Conservation (phyloP, 2,113 vertebrate species). For the Mus pahari region DNA sequence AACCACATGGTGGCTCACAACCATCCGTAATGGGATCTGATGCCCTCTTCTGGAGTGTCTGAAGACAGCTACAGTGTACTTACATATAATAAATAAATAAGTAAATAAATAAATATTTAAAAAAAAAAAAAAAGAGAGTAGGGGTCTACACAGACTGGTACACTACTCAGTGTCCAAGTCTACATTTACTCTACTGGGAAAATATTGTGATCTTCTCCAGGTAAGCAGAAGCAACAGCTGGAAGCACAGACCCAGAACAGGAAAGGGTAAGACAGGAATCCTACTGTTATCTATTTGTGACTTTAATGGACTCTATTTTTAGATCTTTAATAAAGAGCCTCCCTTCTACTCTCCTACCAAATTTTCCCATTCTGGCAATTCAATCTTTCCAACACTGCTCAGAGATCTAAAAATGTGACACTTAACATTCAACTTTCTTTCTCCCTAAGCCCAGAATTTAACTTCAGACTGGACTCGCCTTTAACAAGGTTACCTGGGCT, state of each 20-base stretch:
- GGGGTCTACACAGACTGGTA: not conserved
- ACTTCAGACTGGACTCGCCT: not conserved
- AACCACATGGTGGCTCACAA: too few species aligned
- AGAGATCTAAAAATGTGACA: slow-evolving; percentile 62
- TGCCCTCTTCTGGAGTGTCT: too few species aligned
- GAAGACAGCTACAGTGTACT: too few species aligned
- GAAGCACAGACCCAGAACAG: not conserved
- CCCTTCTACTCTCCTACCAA: slow-evolving; percentile 67
- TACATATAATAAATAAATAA: too few species aligned
- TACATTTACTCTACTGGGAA: slow-evolving; percentile 52
- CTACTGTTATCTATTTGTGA: slow-evolving; percentile 58
- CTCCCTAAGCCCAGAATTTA: not conserved
- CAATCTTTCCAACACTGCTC: slow-evolving; percentile 53
- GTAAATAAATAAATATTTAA: too few species aligned
- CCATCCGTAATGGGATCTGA: too few species aligned
- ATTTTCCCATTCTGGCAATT: slow-evolving; percentile 65
- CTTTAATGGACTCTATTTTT: slow-evolving; percentile 78
- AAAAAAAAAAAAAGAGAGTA: too few species aligned
- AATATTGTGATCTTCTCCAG: slow-evolving; percentile 55
- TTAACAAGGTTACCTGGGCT: slow-evolving; percentile 18
- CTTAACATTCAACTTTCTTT: slow-evolving; percentile 43
- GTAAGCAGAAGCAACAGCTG: slow-evolving; percentile 58
- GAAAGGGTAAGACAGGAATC: slow-evolving; percentile 9
- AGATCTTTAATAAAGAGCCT: slow-evolving; percentile 71
- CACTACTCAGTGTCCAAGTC: not conserved